phyloP scores from a whole-genome alignment of 2,113 vertebrate species.

The Hymenochirus boettgeri region DNA sequence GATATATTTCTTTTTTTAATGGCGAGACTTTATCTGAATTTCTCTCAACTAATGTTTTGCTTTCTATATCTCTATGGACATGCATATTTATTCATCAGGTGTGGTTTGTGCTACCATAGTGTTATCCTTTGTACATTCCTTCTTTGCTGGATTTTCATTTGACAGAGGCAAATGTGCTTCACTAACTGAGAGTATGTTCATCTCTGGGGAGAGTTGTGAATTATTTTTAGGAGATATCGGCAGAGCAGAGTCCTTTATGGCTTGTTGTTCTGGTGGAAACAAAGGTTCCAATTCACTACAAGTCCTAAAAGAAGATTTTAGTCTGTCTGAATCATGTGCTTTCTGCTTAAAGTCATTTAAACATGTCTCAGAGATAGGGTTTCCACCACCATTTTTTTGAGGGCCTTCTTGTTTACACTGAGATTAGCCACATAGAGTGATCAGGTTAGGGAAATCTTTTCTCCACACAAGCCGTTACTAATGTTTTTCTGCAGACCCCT shows the following conservation, averaged over 20 bases:
- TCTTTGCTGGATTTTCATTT: slow-evolving; percentile 31
- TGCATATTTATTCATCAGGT: slow-evolving; percentile 10
- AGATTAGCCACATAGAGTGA: too few relatives aligned
- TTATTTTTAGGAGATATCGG: slow-evolving; percentile 12
- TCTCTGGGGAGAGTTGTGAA: not conserved
- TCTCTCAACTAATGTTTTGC: slow-evolving; percentile 1
- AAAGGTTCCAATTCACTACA: slow-evolving; percentile 30
- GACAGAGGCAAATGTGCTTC: slow-evolving; percentile 44
- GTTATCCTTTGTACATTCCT: slow-evolving; percentile 41
- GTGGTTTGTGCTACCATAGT: slow-evolving; percentile 48
- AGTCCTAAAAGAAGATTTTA: slow-evolving; percentile 28
- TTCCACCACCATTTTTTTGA: slow-evolving; percentile 58
- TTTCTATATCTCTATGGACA: not conserved
- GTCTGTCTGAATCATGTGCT: slow-evolving; percentile 31
- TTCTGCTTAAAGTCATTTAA: slow-evolving; percentile 37
- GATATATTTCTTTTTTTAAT: not conserved
- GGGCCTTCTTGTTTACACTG: slow-evolving; percentile 43
- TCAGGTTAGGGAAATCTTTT: slow-evolving; percentile 58
- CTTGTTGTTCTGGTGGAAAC: not conserved
- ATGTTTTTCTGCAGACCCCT: slow-evolving; percentile 73
- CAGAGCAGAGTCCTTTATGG: slow-evolving; percentile 16
- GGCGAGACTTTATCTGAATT: not conserved
- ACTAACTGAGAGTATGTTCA: not conserved
- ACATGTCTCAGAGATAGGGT: not conserved
- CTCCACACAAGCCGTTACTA: slow-evolving; percentile 62